Base-by-base conservation (phyloP, 2,797 vertebrate species). In the Vireo griseus region DNA sequence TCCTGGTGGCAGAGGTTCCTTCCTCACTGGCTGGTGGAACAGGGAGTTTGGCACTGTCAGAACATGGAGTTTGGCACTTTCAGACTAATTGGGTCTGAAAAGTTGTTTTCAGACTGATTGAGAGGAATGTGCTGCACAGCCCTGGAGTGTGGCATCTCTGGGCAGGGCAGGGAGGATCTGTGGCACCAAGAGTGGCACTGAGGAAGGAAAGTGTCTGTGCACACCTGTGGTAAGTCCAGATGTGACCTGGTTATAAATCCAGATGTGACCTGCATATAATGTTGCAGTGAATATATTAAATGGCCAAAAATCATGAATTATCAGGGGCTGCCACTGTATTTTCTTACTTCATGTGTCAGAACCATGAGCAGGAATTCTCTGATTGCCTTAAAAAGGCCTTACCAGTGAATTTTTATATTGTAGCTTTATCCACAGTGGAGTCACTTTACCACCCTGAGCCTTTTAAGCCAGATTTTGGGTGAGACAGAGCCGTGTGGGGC, bases 331-430 rank as follows among this genome's bases (percentile, higher is more conserved):
- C 33, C 45, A 37, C 55, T 81, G 62, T 6, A 54, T 40, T 14
- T 58, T 68, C 59, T 55, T 40, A 47, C 40, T 22, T 3, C 0
- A 5, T 13, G 24, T 13, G 59, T 50, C 50, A 59, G 72, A 61
- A 26, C 28, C 40, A 1, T 1, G 62, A 90, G 61, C 25, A 68
- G 76, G 50, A 86, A 47, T 50, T 28, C 15, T 35, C 9, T 37
- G 44, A 79, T 84, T 90, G 79, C 85, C 88, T 91, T 90, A 67
- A 52, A 42, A 17, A 59, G 55, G 5, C 63, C 80, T 80, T 54
- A 55, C 35, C 37, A 66, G 44, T 69, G 69, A 9, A 7, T 31
- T 78, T 75, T 89, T 58, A 3, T 83, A 6, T 42, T 66, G 39
- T 12, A 21, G 50, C 39, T 65, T 44, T 39, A 18, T 54, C 52